phyloP scores from a whole-genome alignment of 2,113 vertebrate species.

The Anser brachyrhynchus region DNA sequence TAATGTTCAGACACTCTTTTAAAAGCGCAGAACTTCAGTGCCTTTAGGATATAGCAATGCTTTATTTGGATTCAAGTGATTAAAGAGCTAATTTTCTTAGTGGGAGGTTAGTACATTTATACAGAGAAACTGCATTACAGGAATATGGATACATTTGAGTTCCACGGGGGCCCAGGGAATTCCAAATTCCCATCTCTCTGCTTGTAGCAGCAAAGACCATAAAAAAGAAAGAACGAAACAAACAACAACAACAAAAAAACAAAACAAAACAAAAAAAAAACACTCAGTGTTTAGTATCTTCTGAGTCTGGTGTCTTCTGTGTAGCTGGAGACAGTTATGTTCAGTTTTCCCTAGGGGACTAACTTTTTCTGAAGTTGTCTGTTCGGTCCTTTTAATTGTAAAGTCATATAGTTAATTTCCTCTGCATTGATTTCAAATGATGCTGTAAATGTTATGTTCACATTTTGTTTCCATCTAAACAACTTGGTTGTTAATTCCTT shows the following conservation, averaged over 20 bases:
- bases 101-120: constrained; percentile 50
- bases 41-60: constrained; percentile 45
- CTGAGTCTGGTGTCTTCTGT: constrained; percentile 8
- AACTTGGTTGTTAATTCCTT: neutral
- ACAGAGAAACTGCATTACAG: constrained; percentile 41
- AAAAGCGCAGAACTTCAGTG: constrained; percentile 43
- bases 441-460: constrained; percentile 10
- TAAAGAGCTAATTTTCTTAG: constrained; percentile 71
- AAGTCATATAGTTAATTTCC: constrained; percentile 49
- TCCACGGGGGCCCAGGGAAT: constrained; percentile 16
- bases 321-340: constrained; percentile 14
- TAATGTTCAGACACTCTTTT: constrained; percentile 61
- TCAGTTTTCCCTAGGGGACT: neutral
- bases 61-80: constrained; percentile 65
- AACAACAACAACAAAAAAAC: neutral
- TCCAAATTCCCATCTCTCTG: neutral
- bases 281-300: neutral
- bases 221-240: neutral
- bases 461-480: neutral
- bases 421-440: constrained; percentile 41
- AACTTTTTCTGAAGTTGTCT: constrained; percentile 48
- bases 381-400: constrained; percentile 51
- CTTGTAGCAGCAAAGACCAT: constrained; percentile 13
- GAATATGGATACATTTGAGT: constrained; percentile 47
- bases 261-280: neutral